Base-by-base conservation (phyloP, 2,113 vertebrate species). In the Todiramphus saurophagus region DNA sequence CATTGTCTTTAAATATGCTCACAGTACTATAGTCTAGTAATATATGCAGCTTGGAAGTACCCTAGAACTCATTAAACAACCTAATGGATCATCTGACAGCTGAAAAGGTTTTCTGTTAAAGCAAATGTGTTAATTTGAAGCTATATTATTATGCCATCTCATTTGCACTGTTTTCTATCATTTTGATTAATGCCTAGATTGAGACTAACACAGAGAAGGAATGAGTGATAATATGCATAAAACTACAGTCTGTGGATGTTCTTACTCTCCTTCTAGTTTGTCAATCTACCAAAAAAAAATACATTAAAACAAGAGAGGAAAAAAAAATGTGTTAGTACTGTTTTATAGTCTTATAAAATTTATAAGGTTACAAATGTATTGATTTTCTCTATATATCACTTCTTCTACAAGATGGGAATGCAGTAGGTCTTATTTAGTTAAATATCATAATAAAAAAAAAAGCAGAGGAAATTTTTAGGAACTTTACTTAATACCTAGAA, bases 131-230 rank as follows among this genome's bases (percentile, higher is more conserved):
- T 93, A 92, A 92, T 92, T 76, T 84, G 39, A 90, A 28, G 25
- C 51, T 75, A 30, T 84, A 72, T 83, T 94, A 83, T 94, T 90
- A 92, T 82, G 88, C 76, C 58, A 90, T 70, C 56, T 90, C 60
- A 89, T 96, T 87, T 96, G 27, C 83, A 93, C 66, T 94, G 39
- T 94, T 96, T 97, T 93, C 80, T 94, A 75, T 92, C 48, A 84
- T 74, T 93, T 93, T 95, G 76, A 96, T 93, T 94, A 92, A 95
- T 89, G 51, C 27, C 6, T 81, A 58, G 62, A 24, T 92, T 87
- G 53, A 72, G 35, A 63, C 50, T 87, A 93, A 66, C 31, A 59
- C n/a, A 21, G 16, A 80, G 59, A 81, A 81, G 17, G 62, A 41
- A 81, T 79, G 19, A 89, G 21, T 16, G 28, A 81, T 63, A 91